Conservation (phyloP, 2,888 invertebrate genomes). For the Pyrochroa serraticornis region DNA sequence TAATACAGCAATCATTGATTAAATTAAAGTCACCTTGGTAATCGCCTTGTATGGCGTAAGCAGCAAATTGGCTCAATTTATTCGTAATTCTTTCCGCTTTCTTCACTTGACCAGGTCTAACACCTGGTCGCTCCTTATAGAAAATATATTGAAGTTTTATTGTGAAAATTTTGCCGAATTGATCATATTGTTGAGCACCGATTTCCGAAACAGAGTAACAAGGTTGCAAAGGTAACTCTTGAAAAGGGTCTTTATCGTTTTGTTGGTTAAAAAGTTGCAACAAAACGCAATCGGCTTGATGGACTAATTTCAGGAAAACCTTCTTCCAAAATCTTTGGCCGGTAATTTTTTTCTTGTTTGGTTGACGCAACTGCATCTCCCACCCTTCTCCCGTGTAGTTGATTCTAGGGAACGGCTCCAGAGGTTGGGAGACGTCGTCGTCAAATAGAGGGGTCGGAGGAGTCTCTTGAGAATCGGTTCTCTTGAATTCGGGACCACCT, state of each 20-base stretch:
- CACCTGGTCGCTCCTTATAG: conserved; percentile 97
- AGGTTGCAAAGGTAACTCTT: conserved; percentile 91
- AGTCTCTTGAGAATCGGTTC: conserved; percentile 74
- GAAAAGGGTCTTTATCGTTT: conserved; percentile 89
- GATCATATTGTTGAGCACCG: conserved; percentile 96
- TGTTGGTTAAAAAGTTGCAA: conserved; percentile 85
- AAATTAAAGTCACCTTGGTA: conserved; percentile 67
- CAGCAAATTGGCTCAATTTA: conserved; percentile 91
- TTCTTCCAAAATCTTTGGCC: conserved; percentile 97
- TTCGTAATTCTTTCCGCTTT: conserved; percentile 92
- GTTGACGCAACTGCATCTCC: conserved; percentile 95
- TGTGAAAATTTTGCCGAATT: conserved; percentile 99
- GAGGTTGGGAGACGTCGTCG: conserved; percentile 89
- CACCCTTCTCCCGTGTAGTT: conserved; percentile 84
- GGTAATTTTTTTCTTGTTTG: conserved; percentile 95
- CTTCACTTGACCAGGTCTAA: conserved; percentile 91
- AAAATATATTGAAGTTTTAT: conserved; percentile 95
- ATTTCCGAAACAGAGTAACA: conserved; percentile 96
- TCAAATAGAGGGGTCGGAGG: conserved; percentile 94
- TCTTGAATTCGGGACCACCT: conserved; percentile 52
- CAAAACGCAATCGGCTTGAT: conserved; percentile 81
- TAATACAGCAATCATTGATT: no score
- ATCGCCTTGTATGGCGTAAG: conserved; percentile 91
- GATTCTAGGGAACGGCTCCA: conserved; percentile 88
- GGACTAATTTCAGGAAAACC: conserved; percentile 81